phyloP scores from a whole-genome alignment of 1,140 invertebrate species.

The Palaemon carinicauda region DNA sequence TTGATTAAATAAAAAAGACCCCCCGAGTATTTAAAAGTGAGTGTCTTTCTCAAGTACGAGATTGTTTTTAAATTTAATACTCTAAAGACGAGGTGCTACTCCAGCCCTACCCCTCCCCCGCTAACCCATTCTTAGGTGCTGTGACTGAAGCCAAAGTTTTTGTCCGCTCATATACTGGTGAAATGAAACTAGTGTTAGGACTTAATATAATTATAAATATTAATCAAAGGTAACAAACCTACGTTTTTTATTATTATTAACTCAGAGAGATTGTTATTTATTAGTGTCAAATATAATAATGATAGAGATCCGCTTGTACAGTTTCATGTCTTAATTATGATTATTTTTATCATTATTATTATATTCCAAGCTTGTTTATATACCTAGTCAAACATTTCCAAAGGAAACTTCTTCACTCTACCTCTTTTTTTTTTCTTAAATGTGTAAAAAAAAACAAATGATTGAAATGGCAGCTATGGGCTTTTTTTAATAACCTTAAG shows the following conservation, averaged over 20 bases:
- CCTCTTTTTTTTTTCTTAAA: constrained; percentile 26
- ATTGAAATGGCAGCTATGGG: not conserved
- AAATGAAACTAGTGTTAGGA: constrained; percentile 44
- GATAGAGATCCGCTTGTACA: constrained; percentile 3
- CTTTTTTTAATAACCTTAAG: not conserved
- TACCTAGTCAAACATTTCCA: constrained; percentile 57
- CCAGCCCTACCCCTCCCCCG: not conserved
- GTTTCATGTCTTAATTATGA: not conserved
- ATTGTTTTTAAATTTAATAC: not conserved
- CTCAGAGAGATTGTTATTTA: constrained; percentile 52
- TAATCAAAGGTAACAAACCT: constrained; percentile 39
- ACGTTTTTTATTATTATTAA: constrained; percentile 23
- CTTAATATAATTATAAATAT: not conserved
- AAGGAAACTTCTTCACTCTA: constrained; percentile 51
- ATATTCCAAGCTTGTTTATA: constrained; percentile 47
- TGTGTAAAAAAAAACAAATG: not conserved
- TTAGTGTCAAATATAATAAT: constrained; percentile 36
- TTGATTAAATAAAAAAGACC: not conserved
- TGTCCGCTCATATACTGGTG: constrained; percentile 51
- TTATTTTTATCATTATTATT: not conserved
- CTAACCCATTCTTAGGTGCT: constrained; percentile 41
- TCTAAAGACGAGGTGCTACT: not conserved
- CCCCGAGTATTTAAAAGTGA: too few relatives aligned
- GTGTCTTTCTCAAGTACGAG: not conserved
- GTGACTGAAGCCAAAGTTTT: constrained; percentile 52